phyloP scores from a whole-genome alignment of 2,797 vertebrate genomes.

The Rhyacichthys aspro region DNA sequence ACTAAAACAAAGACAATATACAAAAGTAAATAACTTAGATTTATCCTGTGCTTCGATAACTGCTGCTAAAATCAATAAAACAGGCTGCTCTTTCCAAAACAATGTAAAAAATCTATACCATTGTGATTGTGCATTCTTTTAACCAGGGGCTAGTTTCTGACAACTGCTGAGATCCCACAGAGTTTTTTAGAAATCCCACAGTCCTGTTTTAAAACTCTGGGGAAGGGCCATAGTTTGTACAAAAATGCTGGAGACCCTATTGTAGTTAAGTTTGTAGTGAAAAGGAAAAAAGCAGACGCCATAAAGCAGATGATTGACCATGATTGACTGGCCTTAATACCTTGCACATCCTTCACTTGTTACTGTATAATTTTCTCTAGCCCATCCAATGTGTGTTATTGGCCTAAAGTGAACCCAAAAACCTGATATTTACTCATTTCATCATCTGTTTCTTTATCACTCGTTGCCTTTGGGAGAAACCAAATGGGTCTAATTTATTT shows the following conservation, averaged over 20 bases:
- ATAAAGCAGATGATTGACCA: no score
- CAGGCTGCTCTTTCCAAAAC: constrained; percentile 13
- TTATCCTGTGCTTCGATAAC: constrained; percentile 18
- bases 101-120: constrained; percentile 53
- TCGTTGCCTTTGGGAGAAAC: constrained; percentile 68
- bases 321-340: no score
- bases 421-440: constrained; percentile 68
- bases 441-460: constrained; percentile 74
- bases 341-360: no score
- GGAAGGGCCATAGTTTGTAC: no score
- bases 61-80: constrained; percentile 42
- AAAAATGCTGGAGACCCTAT: no score
- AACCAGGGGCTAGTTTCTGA: constrained; percentile 7
- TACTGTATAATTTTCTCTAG: no score
- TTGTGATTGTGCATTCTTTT: constrained; percentile 39
- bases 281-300: no score
- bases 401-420: no score
- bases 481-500: constrained; percentile 81
- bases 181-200: background rate
- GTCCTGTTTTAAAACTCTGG: no score
- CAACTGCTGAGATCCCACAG: background rate
- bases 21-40: background rate
- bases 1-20: constrained; percentile 15
- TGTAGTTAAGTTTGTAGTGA: no score
- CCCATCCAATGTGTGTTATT: no score